Evolutionary conservation across 2,113 vertebrate species (phyloP).

Genomic region (Halcyon malimbica): DNA sequence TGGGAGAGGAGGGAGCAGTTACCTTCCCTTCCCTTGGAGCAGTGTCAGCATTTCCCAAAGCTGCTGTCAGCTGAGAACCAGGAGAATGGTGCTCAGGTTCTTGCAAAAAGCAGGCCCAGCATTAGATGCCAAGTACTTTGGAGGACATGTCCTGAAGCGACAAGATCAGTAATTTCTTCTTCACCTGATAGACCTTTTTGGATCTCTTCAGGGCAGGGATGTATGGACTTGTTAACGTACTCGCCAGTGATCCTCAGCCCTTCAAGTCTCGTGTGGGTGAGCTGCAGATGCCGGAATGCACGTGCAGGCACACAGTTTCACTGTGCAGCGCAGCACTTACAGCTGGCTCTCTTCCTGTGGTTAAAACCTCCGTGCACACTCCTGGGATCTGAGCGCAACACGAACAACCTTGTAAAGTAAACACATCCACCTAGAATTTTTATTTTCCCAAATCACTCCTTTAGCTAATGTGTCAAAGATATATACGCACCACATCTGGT

Average conservation of each 20-base stretch:
- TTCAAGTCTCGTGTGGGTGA: background rate
- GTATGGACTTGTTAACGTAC: background rate
- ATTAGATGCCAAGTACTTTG: background rate
- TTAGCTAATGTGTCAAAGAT: conserved; percentile 80
- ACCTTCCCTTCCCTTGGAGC: background rate
- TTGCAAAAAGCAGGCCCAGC: background rate
- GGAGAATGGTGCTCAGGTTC: background rate
- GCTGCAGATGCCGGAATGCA: background rate
- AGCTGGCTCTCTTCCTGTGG: conserved; percentile 43
- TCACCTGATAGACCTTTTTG: background rate
- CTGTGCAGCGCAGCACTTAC: background rate
- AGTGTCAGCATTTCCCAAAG: background rate
- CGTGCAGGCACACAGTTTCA: background rate
- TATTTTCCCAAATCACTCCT: conserved; percentile 83
- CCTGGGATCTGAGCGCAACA: background rate
- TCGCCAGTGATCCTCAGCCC: background rate
- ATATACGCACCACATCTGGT: conserved; percentile 76
- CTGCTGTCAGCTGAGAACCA: background rate
- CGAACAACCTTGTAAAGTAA: conserved; percentile 47
- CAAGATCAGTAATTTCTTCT: background rate
- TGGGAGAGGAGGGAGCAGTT: background rate
- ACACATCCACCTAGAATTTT: conserved; percentile 68
- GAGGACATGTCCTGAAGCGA: background rate
- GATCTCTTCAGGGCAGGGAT: background rate
- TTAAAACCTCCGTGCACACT: background rate